Conservation (phyloP, 2,888 invertebrate species). For the Cosmia pyralina region DNA sequence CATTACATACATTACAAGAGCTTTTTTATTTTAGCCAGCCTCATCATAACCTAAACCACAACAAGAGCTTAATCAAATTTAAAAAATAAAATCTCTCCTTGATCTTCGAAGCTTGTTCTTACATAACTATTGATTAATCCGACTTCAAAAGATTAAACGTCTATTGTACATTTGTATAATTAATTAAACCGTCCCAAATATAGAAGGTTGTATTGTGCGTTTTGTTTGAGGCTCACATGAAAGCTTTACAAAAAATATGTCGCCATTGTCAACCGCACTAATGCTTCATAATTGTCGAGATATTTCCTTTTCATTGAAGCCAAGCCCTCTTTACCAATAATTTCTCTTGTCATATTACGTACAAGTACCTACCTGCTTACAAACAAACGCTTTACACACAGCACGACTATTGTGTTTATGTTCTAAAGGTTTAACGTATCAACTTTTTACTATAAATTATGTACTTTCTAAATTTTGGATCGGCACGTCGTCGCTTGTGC, state of each 20-base stretch:
- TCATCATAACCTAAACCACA: neutral
- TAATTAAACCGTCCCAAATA: constrained; percentile 77
- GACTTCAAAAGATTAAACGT: constrained; percentile 60
- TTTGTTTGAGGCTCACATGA: constrained; percentile 79
- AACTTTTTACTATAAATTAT: constrained; percentile 49
- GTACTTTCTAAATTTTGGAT: constrained; percentile 51
- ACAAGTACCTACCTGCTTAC: constrained; percentile 74
- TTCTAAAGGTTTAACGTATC: constrained; percentile 41
- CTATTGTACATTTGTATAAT: constrained; percentile 68
- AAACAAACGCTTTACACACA: constrained; percentile 69
- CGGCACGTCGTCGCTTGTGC: constrained; percentile 2
- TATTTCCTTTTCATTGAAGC: constrained; percentile 86
- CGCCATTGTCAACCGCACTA: constrained; percentile 82
- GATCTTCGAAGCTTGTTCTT: constrained; percentile 37
- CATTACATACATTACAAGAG: neutral
- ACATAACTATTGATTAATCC: constrained; percentile 62
- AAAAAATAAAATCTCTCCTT: constrained; percentile 29
- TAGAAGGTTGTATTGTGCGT: constrained; percentile 71
- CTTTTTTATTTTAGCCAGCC: neutral
- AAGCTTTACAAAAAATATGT: constrained; percentile 82
- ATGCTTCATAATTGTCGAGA: constrained; percentile 86
- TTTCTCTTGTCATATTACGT: constrained; percentile 82
- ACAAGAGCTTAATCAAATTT: neutral
- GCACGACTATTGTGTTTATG: constrained; percentile 64
- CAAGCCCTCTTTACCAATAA: constrained; percentile 79